phyloP scores from a whole-genome alignment of 2,113 vertebrate species.

The Ictidomys tridecemlineatus region DNA sequence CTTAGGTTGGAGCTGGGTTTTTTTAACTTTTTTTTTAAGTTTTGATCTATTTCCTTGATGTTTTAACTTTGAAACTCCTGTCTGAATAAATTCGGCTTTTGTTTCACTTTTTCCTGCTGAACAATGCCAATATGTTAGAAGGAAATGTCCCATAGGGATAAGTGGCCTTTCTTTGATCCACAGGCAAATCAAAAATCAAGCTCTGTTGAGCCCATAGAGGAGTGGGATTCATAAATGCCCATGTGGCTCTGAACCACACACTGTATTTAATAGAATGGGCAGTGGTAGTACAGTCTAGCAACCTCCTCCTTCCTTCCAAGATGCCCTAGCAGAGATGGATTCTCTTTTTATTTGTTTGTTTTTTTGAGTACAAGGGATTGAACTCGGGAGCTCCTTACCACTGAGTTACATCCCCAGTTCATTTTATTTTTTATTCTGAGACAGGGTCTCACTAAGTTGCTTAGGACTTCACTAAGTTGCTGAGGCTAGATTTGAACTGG shows the following conservation, averaged over 20 bases:
- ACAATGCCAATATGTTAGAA: background rate
- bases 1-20: background rate
- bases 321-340: background rate
- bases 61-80: conserved; percentile 65
- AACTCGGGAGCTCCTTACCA: no score
- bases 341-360: background rate
- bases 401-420: no score
- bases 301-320: background rate
- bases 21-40: background rate
- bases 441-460: no score
- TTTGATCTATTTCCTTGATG: conserved; percentile 61
- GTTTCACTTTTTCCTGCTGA: conserved; percentile 47
- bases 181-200: background rate
- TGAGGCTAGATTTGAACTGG: no score
- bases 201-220: background rate
- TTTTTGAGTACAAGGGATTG: no score
- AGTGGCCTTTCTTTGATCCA: conserved; percentile 49
- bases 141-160: conserved; percentile 2
- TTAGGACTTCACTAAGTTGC: no score
- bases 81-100: conserved; percentile 57
- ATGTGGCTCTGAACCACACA: background rate
- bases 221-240: background rate
- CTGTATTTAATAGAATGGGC: background rate
- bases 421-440: no score
- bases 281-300: accelerated